A percentile compares a stretch with the other conserved stretches of the same genome.
Evolutionary conservation across 2,888 invertebrate species (phyloP).

Genomic region (Melieria picta): DNA sequence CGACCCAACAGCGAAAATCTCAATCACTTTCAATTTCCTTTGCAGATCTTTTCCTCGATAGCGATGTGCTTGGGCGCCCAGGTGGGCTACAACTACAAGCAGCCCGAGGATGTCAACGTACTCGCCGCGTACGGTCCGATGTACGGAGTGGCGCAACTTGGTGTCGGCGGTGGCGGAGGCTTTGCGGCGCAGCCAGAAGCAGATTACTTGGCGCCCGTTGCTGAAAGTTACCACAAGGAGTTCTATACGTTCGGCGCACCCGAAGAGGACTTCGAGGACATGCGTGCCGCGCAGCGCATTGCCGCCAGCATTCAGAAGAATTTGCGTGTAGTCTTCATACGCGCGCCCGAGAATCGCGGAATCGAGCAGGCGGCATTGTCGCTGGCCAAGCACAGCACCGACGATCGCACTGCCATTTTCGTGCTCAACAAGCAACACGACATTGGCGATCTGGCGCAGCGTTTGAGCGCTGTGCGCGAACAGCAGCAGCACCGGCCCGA

Average conservation of each 20-base stretch:
- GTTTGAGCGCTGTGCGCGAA: conserved; percentile 44
- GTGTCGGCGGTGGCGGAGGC: not conserved
- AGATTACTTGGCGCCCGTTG: not conserved
- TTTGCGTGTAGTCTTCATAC: conserved; percentile 59
- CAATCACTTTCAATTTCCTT: not conserved
- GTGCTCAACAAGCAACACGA: conserved; percentile 60
- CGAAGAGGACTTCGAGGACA: conserved; percentile 48
- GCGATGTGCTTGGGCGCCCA: not conserved
- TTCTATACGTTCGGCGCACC: conserved; percentile 56
- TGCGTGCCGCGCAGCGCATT: conserved; percentile 43
- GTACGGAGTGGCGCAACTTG: not conserved
- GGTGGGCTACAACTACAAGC: not conserved
- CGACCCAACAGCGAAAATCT: not conserved
- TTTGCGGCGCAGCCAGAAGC: not conserved
- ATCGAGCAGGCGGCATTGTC: conserved; percentile 53
- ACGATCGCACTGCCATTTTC: conserved; percentile 62
- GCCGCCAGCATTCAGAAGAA: conserved; percentile 49
- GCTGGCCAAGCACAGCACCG: conserved; percentile 53
- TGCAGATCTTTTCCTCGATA: not conserved
- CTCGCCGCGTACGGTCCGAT: not conserved
- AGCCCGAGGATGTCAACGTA: not conserved
- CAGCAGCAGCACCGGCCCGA: conserved; percentile 50
- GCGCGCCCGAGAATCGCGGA: conserved; percentile 57
- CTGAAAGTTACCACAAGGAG: conserved; percentile 46
- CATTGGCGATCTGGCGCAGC: conserved; percentile 51